Percentiles rank a stretch among this genome's conserved stretches.
Conservation (phyloP, 2,888 invertebrate species). For the Ephialtes manifestator region DNA sequence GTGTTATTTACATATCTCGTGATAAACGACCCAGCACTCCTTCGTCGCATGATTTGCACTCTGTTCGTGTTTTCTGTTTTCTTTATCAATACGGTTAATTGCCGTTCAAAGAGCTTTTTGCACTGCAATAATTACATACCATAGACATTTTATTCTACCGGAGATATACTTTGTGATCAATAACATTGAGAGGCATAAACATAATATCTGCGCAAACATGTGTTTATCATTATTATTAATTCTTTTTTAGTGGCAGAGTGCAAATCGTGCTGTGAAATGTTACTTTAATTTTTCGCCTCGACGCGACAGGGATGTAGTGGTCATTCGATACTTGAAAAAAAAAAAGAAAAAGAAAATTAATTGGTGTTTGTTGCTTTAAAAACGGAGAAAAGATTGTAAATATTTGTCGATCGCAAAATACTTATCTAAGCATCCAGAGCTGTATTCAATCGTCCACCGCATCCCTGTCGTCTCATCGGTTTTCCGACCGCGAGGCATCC, state of each 20-base stretch:
- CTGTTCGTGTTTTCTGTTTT: conserved; percentile 68
- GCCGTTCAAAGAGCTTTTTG: conserved; percentile 4
- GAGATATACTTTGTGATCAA: conserved; percentile 23
- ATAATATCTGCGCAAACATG: conserved; percentile 55
- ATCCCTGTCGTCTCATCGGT: conserved; percentile 66
- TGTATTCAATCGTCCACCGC: conserved; percentile 61
- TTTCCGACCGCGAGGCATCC: conserved; percentile 63
- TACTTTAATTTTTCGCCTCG: conserved; percentile 75
- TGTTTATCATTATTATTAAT: conserved; percentile 45
- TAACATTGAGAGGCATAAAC: conserved; percentile 23
- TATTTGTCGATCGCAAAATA: conserved; percentile 37
- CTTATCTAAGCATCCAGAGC: conserved; percentile 54
- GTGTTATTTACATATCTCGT: conserved; percentile 55
- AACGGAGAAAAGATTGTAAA: conserved; percentile 24
- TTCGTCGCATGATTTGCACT: conserved; percentile 78
- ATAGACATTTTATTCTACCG: conserved; percentile 11
- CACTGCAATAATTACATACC: conserved; percentile 32
- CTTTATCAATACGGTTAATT: conserved; percentile 12
- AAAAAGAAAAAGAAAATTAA: not conserved
- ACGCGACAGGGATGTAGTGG: conserved; percentile 65
- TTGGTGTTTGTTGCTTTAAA: conserved; percentile 33
- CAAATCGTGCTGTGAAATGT: conserved; percentile 76
- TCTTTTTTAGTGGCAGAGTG: conserved; percentile 75
- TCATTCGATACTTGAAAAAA: conserved; percentile 9
- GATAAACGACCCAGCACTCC: conserved; percentile 72